phyloP scores from a whole-genome alignment of 2,113 vertebrate species.

The Nycticryphes semicollaris region DNA sequence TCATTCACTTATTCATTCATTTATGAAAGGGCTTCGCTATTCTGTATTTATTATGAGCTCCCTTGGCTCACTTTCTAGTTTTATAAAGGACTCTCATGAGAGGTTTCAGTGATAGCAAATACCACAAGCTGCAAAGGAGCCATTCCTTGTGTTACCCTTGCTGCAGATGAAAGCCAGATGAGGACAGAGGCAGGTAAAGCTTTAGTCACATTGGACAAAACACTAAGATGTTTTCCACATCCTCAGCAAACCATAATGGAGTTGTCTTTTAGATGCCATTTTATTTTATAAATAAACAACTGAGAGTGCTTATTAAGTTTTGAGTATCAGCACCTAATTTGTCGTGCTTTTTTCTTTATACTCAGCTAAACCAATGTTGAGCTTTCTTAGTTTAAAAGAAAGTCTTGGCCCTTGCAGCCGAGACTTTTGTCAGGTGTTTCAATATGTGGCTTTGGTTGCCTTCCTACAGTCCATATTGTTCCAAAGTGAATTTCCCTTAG shows the following conservation, averaged over 20 bases:
- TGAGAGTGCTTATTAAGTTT: neutral
- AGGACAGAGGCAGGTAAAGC: neutral
- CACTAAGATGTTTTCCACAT: neutral
- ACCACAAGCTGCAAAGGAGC: neutral
- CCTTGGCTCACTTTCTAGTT: neutral
- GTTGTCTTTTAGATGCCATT: neutral
- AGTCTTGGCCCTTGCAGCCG: neutral
- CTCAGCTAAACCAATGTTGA: neutral
- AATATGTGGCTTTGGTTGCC: neutral
- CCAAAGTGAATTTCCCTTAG: neutral
- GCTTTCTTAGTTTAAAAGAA: neutral
- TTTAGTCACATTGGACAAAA: neutral
- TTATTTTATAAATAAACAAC: neutral
- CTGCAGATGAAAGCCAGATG: neutral
- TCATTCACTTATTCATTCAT: neutral
- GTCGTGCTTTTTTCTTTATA: neutral
- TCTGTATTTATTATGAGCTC: neutral
- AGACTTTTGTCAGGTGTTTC: neutral
- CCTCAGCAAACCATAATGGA: neutral
- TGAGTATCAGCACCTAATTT: neutral
- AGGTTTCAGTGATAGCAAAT: neutral
- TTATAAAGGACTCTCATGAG: neutral
- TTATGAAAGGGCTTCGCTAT: neutral
- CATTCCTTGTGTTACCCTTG: neutral
- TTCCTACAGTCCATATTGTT: neutral